Evolutionary conservation across 2,888 invertebrate species (phyloP).

Genomic region (Seira ritae): DNA sequence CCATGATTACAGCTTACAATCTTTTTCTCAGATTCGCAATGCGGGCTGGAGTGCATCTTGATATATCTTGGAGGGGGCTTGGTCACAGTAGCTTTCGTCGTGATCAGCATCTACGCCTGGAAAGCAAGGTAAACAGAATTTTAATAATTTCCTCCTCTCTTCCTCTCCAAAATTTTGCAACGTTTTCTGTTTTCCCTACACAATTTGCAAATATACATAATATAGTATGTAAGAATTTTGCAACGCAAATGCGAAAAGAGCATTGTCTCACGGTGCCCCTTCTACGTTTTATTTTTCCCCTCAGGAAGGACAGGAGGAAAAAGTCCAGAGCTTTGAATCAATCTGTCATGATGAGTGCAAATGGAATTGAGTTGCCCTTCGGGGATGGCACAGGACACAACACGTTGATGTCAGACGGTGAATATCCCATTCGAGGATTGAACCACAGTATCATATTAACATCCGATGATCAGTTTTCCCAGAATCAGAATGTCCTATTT

Average conservation of each 20-base stretch:
- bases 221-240: too few relatives aligned
- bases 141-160: not conserved
- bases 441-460: constrained; percentile 40
- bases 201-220: too few relatives aligned
- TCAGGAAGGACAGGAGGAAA: constrained; percentile 45
- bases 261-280: too few relatives aligned
- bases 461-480: constrained; percentile 54
- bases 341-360: constrained; percentile 52
- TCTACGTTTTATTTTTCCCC: not conserved
- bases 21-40: constrained; percentile 45
- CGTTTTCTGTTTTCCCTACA: too few relatives aligned
- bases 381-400: constrained; percentile 56
- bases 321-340: constrained; percentile 60
- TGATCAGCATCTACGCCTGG: constrained; percentile 43
- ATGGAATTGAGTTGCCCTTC: constrained; percentile 57
- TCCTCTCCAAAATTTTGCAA: too few relatives aligned
- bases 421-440: constrained; percentile 54
- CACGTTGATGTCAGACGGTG: constrained; percentile 57
- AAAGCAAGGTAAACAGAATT: constrained; percentile 55
- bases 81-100: constrained; percentile 30
- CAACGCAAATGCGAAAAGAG: too few relatives aligned
- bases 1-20: too few relatives aligned
- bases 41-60: constrained; percentile 52
- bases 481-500: constrained; percentile 43
- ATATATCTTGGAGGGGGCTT: constrained; percentile 35